These are phyloP conservation scores for Cyphomyrus discorhynchus DNA, from an alignment of 2,113 vertebrate species.

Conservation along the genomic window DNA sequence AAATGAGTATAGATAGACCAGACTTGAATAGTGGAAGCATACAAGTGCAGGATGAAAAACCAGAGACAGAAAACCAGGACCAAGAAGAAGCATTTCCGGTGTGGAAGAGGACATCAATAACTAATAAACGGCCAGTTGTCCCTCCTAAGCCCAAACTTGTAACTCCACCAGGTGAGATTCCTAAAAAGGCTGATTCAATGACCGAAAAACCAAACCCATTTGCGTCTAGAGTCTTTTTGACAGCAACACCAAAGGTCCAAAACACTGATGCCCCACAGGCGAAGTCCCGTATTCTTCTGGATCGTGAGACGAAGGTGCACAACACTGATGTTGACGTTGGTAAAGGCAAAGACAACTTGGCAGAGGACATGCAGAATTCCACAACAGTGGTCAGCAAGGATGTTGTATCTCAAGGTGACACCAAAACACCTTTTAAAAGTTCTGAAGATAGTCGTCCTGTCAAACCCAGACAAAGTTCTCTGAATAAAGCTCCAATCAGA, in stretches of 20 bases:
- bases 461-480: conserved; percentile 49
- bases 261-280: conserved; percentile 16
- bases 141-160: conserved; percentile 37
- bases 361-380: conserved; percentile 21
- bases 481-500: conserved; percentile 27
- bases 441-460: conserved; percentile 41
- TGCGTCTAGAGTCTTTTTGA: conserved; percentile 9
- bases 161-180: conserved; percentile 2
- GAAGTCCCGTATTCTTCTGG: neutral
- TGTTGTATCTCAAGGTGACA: conserved; percentile 6
- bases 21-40: neutral
- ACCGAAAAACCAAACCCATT: conserved; percentile 18
- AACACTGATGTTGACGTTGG: neutral
- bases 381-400: conserved; percentile 17
- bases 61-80: conserved; percentile 14
- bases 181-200: conserved; percentile 18
- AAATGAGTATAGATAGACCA: conserved; percentile 61
- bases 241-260: conserved; percentile 1
- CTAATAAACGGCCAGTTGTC: conserved; percentile 28
- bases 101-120: conserved; percentile 28
- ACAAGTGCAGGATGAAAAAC: neutral
- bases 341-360: neutral
- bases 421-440: conserved; percentile 9
- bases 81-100: conserved; percentile 25
- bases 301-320: conserved; percentile 21